Evolutionary conservation across 2,797 vertebrate species (phyloP).

Genomic region (Cheirogaleus major): DNA sequence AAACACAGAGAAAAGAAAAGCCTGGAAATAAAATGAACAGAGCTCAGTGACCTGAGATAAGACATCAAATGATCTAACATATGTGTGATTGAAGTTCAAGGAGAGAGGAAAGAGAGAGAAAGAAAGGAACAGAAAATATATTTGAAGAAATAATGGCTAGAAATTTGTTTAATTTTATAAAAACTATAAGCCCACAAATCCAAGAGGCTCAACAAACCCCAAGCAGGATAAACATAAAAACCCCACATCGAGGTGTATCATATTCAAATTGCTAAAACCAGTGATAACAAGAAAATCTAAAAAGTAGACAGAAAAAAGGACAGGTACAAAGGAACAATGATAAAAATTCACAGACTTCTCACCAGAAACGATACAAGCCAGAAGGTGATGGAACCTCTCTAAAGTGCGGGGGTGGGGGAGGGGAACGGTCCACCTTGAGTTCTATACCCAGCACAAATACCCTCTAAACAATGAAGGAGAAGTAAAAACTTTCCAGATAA

Average conservation of each 20-base stretch:
- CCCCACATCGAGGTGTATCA: background rate
- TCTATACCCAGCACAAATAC: background rate
- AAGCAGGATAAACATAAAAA: background rate
- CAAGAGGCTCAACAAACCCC: background rate
- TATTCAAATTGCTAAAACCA: background rate
- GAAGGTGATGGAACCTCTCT: background rate
- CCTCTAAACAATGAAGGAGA: background rate
- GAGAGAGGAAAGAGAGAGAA: background rate
- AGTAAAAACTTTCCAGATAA: background rate
- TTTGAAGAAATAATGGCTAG: background rate
- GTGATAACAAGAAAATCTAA: background rate
- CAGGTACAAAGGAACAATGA: background rate
- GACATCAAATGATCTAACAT: background rate
- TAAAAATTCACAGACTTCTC: background rate
- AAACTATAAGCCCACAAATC: background rate
- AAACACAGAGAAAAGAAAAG: background rate
- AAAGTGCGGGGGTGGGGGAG: background rate
- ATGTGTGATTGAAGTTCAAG: background rate
- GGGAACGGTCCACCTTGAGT: background rate
- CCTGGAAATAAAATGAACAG: background rate
- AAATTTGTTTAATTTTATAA: background rate
- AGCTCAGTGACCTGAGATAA: background rate
- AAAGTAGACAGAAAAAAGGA: background rate
- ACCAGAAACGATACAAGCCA: background rate
- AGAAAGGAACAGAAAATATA: background rate